Base-by-base conservation (phyloP, 2,888 invertebrate species). In the Acheta domesticus region DNA sequence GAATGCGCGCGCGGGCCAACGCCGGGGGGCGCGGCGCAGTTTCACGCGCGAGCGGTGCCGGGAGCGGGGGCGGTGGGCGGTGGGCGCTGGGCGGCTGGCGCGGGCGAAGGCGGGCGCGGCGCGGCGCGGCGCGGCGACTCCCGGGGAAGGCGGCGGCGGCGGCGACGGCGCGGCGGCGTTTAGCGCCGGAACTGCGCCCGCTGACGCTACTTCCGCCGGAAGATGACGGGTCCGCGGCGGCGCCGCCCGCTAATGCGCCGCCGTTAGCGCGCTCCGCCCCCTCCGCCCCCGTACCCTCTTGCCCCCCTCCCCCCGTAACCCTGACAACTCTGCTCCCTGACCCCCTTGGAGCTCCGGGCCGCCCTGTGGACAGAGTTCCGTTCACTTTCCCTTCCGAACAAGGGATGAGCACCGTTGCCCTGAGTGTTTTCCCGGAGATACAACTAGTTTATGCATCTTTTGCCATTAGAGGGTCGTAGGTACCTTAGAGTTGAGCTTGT, bases 71-170 rank as follows among this genome's bases (percentile, higher is more conserved):
- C 19, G 48, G 36, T 36, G 36, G 36, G 36, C 36, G 36, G 36
- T 5, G 36, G 36, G 36, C 36, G 36, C 8, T 36, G 48, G 75
- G 19, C 16, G 48, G 75, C 19, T 48, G 48, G 75, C n/a, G 23
- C 23, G 75, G 86, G 86, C 86, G 86, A 86, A 85, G 85, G 85
- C 62, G 62, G 14, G 23, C 23, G 62, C 62, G 19, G 62, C 62
- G 62, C 3, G 14, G 23, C 23, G 62, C 62, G 19, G 62, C 62
- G 62, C 3, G 19, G 62, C 62, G 62, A 62, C 62, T 19, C 62
- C 62, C 62, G n/a, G 62, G 16, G 62, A 14, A 62, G 62, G 62
- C 62, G 62, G 62, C 50, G 2, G 62, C 50, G 2, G 14, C 14
- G 62, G 62, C 62, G 62, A 62, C n/a, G 62, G 62, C 62, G 62